Percentiles rank a stretch among this genome's conserved stretches.
Conservation (phyloP, 2,797 vertebrate species). For the Anguilla megastoma region DNA sequence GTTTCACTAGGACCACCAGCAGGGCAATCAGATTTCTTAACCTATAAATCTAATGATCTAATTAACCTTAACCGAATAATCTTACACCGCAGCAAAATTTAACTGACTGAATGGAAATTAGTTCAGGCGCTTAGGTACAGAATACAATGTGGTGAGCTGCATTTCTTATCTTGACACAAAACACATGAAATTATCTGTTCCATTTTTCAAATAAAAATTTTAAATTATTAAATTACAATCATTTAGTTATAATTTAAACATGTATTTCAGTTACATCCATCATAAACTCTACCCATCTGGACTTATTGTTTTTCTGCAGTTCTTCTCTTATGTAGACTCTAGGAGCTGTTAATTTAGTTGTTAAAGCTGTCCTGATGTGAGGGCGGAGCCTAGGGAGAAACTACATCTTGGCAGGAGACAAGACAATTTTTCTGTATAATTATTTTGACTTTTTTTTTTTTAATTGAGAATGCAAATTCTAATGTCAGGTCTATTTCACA, state of each 20-base stretch:
- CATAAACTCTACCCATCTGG: not conserved
- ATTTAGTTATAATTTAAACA: not conserved
- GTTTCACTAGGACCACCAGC: not conserved
- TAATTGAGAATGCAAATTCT: constrained; percentile 42
- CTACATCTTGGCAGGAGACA: constrained; percentile 32
- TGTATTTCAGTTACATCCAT: not conserved
- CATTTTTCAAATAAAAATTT: not conserved
- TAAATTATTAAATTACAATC: not conserved
- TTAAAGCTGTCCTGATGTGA: constrained; percentile 26
- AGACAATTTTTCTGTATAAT: constrained; percentile 38
- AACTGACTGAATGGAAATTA: not conserved
- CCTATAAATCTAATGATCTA: not conserved
- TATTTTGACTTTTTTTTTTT: constrained; percentile 33
- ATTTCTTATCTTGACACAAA: not conserved
- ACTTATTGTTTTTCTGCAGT: not conserved
- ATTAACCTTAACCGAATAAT: not conserved
- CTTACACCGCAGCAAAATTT: not conserved
- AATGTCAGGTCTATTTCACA: constrained; percentile 27
- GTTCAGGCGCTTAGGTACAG: not conserved
- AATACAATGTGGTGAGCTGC: not conserved
- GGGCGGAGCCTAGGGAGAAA: constrained; percentile 25
- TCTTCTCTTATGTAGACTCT: not conserved
- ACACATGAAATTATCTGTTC: not conserved
- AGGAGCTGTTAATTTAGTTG: constrained; percentile 30
- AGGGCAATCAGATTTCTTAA: not conserved